A percentile compares a stretch with the other conserved stretches of the same genome.
phyloP scores from a whole-genome alignment of 2,888 invertebrate species.

The Eucera pruinosa region DNA sequence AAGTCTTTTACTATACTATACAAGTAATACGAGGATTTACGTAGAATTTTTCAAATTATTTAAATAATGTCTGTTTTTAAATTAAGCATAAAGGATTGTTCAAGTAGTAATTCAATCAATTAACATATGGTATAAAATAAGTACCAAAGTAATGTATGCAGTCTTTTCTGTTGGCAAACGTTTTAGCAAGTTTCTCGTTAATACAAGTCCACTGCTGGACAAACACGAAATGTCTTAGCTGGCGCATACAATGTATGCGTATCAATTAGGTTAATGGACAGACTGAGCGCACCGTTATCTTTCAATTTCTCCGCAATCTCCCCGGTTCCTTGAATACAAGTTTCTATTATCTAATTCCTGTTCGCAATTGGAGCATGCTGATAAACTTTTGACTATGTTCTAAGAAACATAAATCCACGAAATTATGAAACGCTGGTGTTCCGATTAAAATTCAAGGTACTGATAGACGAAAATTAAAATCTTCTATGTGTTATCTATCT shows the following conservation, averaged over 20 bases:
- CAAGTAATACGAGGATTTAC: no score
- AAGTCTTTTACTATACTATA: no score
- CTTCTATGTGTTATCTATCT: slow-evolving; percentile 4
- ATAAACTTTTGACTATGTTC: neutral
- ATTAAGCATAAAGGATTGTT: neutral
- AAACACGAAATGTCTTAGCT: slow-evolving; percentile 3
- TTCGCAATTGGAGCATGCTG: slow-evolving; percentile 1
- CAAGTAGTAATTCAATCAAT: neutral
- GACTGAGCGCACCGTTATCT: slow-evolving; percentile 4
- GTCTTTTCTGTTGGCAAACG: neutral
- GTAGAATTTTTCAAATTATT: neutral
- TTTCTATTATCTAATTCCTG: neutral
- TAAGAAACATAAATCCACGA: neutral
- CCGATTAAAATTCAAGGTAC: no score
- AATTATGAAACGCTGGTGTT: no score
- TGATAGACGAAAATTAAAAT: neutral
- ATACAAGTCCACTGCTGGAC: neutral
- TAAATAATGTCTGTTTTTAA: neutral
- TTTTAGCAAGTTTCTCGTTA: slow-evolving; percentile 12
- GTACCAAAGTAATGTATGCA: neutral
- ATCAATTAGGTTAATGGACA: slow-evolving; percentile 31
- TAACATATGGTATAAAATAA: neutral
- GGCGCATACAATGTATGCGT: slow-evolving; percentile 6
- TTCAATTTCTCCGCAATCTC: slow-evolving; percentile 14
- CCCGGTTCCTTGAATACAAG: neutral